phyloP scores from a whole-genome alignment of 2,888 invertebrate genomes.

The Eurois occulta region DNA sequence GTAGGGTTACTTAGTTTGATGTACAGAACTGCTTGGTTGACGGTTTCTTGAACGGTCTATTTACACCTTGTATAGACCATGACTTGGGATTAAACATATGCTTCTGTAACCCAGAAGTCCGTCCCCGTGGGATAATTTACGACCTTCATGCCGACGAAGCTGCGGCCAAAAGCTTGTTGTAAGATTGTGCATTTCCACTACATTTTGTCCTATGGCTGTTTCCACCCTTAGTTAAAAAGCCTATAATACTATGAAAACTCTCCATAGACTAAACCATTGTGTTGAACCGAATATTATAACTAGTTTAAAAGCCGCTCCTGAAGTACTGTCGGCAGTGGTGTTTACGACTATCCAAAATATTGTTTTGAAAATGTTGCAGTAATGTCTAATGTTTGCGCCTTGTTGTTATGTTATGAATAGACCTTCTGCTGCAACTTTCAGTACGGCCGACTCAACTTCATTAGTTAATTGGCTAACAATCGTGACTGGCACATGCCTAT shows the following conservation, averaged over 20 bases:
- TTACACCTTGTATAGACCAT: not conserved
- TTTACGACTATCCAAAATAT: not conserved
- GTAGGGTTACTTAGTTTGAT: too few species aligned
- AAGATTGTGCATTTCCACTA: too few species aligned
- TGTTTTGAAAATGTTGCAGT: not conserved
- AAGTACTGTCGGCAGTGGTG: not conserved
- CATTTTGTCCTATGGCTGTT: too few species aligned
- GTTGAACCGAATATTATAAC: not conserved
- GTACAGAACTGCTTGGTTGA: too few species aligned
- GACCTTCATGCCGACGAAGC: too few species aligned
- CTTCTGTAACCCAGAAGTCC: not conserved
- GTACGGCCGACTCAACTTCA: constrained; percentile 67
- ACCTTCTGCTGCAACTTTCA: constrained; percentile 30
- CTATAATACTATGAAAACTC: not conserved
- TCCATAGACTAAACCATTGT: not conserved
- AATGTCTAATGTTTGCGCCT: too few species aligned
- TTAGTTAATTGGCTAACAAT: constrained; percentile 78
- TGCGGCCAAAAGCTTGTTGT: not conserved
- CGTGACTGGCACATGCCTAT: constrained; percentile 69
- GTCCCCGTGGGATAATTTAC: not conserved
- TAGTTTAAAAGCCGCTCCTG: not conserved
- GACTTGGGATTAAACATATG: not conserved
- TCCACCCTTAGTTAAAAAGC: too few species aligned
- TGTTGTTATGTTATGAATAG: not conserved
- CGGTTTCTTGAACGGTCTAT: too few species aligned